Evolutionary conservation across 2,113 vertebrate genomes (phyloP), one percentile per base, ranked within the genome.

Genomic region (Silurus glanis): DNA sequence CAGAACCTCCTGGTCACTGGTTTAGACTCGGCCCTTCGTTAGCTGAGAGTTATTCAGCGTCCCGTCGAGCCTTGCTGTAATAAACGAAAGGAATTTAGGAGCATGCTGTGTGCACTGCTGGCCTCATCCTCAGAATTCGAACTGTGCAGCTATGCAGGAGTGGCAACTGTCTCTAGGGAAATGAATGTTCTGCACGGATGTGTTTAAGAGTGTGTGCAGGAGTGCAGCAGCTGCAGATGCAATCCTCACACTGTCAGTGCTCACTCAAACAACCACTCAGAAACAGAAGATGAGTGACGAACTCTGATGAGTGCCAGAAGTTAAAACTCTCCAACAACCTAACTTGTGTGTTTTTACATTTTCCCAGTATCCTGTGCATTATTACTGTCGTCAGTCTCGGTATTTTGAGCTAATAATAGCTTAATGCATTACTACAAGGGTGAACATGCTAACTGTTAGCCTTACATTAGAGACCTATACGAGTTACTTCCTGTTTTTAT

Each of bases 331-430:
- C 28, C 23, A 51, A 61, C 7, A 51, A 45, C 58, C 84, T 0
- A 23, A 61, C 21, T 9, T 17, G 53, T 56, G 37, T 17, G 51
- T 56, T 9, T 49, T 62, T 64, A 51, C 1, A 1, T 37, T 37
- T 37, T 37, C 67, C 23, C 67, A 37, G 2, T 37, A 81, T 78
- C 59, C 56, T 75, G 19, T 49, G 17, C 56, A 14, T 12, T 58
- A 58, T 58, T 58, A 58, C 56, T 16, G 13, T 85, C 86, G 66
- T 87, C 80, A 80, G 87, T 83, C 87, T 74, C 72, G 51, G 83
- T 72, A 88, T 90, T 88, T 79, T 59, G 7, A 62, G 64, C 19
- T 85, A 85, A 88, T 76, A 83, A 62, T 75, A 81, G 83, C 78
- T 83, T 88, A 72, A 88, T 87, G 85, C 56, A 49, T 83, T 17